Evolutionary conservation across 2,113 vertebrate genomes (phyloP).

Genomic region (Myrmecobius fasciatus): DNA sequence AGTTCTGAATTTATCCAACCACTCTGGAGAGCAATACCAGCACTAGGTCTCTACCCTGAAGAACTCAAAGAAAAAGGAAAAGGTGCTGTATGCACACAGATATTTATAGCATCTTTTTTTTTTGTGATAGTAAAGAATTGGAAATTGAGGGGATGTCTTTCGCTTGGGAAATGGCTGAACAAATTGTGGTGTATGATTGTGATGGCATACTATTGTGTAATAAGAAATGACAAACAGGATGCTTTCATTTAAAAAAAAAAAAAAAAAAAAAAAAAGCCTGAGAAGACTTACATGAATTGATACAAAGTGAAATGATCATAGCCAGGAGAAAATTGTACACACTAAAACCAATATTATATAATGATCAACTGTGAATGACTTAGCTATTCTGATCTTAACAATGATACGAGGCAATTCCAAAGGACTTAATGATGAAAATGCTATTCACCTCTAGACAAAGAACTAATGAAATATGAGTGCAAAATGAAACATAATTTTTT

Average conservation of each 20-base stretch:
- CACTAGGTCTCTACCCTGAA: not conserved
- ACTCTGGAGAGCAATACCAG: not conserved
- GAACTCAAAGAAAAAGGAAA: not conserved
- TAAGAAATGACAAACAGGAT: not conserved
- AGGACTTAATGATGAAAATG: not conserved
- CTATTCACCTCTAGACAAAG: not conserved
- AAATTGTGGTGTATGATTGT: not conserved
- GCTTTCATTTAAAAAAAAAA: not conserved
- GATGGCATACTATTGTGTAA: not conserved
- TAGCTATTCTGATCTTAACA: not conserved
- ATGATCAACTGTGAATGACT: not conserved
- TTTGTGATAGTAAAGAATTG: not conserved
- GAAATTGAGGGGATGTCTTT: not conserved
- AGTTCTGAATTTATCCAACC: not conserved
- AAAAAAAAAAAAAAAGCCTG: too few relatives aligned
- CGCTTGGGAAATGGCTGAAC: not conserved
- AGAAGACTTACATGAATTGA: too few relatives aligned
- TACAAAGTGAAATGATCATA: too few relatives aligned
- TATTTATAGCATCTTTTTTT: not conserved
- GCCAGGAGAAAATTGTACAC: too few relatives aligned
- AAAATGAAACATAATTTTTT: not conserved
- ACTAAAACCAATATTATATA: too few relatives aligned
- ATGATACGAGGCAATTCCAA: not conserved
- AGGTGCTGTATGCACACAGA: not conserved
- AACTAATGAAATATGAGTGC: not conserved